A percentile compares a stretch with the other conserved stretches of the same genome.
Conservation (phyloP, 2,888 invertebrate species). For the Auanema freiburgensis region DNA sequence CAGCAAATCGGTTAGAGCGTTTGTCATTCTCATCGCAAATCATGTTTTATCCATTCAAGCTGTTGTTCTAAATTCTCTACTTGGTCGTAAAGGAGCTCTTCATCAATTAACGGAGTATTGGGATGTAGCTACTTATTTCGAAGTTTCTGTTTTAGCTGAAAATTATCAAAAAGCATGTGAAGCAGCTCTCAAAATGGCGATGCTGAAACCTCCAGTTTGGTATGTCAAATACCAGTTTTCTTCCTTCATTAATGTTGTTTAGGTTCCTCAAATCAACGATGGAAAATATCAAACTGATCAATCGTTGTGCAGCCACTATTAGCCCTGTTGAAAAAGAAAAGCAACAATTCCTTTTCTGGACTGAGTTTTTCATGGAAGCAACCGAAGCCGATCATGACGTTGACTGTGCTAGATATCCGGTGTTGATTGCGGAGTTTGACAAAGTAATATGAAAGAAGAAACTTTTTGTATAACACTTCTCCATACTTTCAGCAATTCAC, state of each 20-base stretch:
- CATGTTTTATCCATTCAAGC: constrained; percentile 68
- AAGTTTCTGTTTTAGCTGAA: constrained; percentile 84
- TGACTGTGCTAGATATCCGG: constrained; percentile 59
- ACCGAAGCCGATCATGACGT: constrained; percentile 77
- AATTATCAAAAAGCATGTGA: constrained; percentile 95
- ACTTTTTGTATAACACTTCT: background rate
- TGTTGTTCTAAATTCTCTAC: constrained; percentile 91
- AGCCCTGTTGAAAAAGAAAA: constrained; percentile 49
- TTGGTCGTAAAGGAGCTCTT: constrained; percentile 94
- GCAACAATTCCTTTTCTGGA: constrained; percentile 51
- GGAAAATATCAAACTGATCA: constrained; percentile 90
- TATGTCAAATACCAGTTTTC: constrained; percentile 8
- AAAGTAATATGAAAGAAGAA: constrained; percentile 72
- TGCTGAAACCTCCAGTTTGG: constrained; percentile 65
- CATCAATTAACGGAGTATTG: constrained; percentile 92
- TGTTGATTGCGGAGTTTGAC: constrained; percentile 82
- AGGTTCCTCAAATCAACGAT: constrained; percentile 93
- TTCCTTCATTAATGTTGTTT: constrained; percentile 13
- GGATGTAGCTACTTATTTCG: constrained; percentile 83
- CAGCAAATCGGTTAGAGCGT: constrained; percentile 70
- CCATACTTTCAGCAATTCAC: constrained; percentile 71
- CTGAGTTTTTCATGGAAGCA: constrained; percentile 95
- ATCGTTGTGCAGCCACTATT: constrained; percentile 71
- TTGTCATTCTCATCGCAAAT: background rate
- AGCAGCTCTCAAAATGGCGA: constrained; percentile 77